Conservation (phyloP, 2,113 vertebrate species). For the Panthera leo region DNA sequence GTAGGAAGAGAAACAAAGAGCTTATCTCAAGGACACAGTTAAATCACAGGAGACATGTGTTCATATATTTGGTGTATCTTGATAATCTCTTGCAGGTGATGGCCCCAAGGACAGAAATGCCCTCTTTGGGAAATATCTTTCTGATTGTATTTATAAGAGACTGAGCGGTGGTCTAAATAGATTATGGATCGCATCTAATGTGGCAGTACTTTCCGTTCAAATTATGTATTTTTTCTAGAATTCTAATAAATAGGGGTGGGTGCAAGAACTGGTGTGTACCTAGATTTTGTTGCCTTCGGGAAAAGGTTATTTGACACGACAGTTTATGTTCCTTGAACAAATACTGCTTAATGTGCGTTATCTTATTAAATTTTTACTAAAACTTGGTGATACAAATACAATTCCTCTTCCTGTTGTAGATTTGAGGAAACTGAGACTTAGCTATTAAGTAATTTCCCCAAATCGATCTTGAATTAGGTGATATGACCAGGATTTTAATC, state of each 20-base stretch:
- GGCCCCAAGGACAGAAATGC: not conserved
- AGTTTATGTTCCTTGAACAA: slow-evolving; percentile 18
- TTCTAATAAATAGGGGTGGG: not conserved
- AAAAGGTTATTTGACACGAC: not conserved
- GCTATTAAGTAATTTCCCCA: not conserved
- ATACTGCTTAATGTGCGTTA: not conserved
- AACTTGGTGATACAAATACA: not conserved
- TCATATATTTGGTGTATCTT: not conserved
- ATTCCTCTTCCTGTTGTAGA: not conserved
- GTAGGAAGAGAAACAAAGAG: not conserved
- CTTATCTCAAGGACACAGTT: not conserved
- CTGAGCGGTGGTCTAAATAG: not conserved
- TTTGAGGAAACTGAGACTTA: not conserved
- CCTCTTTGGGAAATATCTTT: not conserved
- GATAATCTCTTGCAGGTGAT: slow-evolving; percentile 9
- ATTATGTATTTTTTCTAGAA: not conserved
- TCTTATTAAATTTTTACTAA: not conserved
- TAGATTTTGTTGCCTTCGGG: not conserved
- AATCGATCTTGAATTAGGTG: not conserved
- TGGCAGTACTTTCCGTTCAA: not conserved
- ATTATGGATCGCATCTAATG: not conserved
- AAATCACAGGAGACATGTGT: not conserved
- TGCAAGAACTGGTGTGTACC: not conserved
- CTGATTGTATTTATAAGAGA: not conserved
- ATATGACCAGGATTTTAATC: not conserved